These are phyloP conservation scores for Coelopa pilipes DNA, from an alignment of 2,888 invertebrate species.

Conservation along the genomic window DNA sequence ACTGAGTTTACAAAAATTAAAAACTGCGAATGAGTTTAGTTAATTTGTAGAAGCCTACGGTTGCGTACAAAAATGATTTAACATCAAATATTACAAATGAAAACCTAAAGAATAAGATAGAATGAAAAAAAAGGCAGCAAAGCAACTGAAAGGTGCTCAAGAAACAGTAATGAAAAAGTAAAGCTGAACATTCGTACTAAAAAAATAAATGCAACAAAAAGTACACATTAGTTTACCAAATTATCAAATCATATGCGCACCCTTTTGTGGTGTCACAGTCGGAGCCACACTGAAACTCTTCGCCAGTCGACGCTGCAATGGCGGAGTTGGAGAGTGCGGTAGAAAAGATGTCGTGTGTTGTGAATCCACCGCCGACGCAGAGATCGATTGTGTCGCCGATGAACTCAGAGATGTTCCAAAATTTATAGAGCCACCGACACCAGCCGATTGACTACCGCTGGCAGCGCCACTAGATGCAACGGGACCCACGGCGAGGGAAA, in stretches of 20 bases:
- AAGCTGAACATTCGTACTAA: neutral
- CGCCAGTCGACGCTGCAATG: slow-evolving; percentile 86
- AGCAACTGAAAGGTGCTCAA: slow-evolving; percentile 1
- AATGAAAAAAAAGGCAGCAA: neutral
- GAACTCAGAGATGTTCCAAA: slow-evolving; percentile 54
- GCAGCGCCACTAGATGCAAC: slow-evolving; percentile 61
- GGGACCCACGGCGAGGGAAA: slow-evolving; percentile 43
- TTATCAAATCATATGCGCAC: slow-evolving; percentile 53
- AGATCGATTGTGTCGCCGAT: slow-evolving; percentile 43
- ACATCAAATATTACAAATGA: neutral
- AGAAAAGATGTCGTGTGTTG: slow-evolving; percentile 60
- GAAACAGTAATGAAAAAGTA: slow-evolving; percentile 23
- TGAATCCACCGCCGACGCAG: slow-evolving; percentile 46
- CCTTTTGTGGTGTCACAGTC: slow-evolving; percentile 69
- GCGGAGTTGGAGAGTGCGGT: slow-evolving; percentile 81
- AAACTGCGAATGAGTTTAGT: slow-evolving; percentile 1
- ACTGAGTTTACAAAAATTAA: neutral
- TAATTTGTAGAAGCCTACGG: neutral
- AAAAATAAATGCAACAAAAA: slow-evolving; percentile 38
- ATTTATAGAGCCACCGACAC: slow-evolving; percentile 58
- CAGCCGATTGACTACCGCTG: slow-evolving; percentile 67
- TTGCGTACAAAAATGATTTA: neutral
- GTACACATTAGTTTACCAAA: slow-evolving; percentile 16
- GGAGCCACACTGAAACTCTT: slow-evolving; percentile 93
- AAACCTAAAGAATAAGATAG: neutral